These are phyloP conservation scores for Pachydiplax longipennis DNA, from an alignment of 2,888 invertebrate genomes.

Conservation along the genomic window DNA sequence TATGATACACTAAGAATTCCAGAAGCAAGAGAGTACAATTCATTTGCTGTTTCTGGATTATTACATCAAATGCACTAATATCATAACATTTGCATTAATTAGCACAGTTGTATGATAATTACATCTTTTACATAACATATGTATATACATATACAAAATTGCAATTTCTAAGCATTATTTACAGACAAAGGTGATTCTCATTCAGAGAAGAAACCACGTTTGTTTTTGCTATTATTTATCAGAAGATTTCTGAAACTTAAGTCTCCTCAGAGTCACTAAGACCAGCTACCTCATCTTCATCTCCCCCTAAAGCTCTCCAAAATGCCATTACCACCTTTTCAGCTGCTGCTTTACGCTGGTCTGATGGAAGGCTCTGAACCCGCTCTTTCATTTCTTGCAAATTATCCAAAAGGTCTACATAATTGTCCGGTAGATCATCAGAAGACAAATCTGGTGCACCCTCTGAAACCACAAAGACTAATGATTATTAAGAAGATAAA, in stretches of 20 bases:
- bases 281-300: slow-evolving; percentile 69
- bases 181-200: too few relatives aligned
- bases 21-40: too few relatives aligned
- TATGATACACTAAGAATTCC: too few relatives aligned
- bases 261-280: slow-evolving; percentile 53
- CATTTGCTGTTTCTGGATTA: too few relatives aligned
- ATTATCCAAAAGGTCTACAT: slow-evolving; percentile 69
- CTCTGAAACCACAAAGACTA: not conserved
- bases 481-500: not conserved
- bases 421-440: slow-evolving; percentile 66
- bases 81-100: too few relatives aligned
- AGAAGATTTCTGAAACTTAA: not conserved
- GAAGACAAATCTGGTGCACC: slow-evolving; percentile 65
- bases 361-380: slow-evolving; percentile 68
- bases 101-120: too few relatives aligned
- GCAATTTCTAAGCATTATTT: too few relatives aligned
- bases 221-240: not conserved
- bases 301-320: slow-evolving; percentile 78
- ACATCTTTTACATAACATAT: too few relatives aligned
- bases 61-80: too few relatives aligned
- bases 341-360: slow-evolving; percentile 72
- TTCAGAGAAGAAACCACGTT: not conserved
- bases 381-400: slow-evolving; percentile 73
- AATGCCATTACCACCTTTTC: slow-evolving; percentile 77
- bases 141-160: too few relatives aligned